A percentile compares a stretch with the other conserved stretches of the same genome.
Conservation (phyloP, 2,888 invertebrate species). For the Orthonevra nobilis region DNA sequence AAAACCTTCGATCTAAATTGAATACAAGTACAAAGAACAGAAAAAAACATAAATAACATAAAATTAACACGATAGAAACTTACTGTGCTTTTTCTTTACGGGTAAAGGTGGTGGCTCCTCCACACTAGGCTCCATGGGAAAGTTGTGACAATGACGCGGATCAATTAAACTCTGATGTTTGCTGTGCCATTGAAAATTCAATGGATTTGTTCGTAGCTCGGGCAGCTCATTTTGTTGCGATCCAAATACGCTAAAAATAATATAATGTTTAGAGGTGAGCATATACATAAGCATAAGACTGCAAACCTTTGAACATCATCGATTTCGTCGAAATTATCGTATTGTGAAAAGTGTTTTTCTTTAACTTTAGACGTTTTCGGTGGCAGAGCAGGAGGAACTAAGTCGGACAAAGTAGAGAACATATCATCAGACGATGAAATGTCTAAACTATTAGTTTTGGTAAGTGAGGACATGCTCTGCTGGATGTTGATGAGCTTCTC, state of each 20-base stretch:
- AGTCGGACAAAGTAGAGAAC: slow-evolving; percentile 61
- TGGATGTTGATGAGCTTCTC: slow-evolving; percentile 72
- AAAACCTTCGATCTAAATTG: slow-evolving; percentile 66
- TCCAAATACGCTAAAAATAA: slow-evolving; percentile 70
- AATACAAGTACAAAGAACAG: slow-evolving; percentile 55
- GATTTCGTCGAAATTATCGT: slow-evolving; percentile 85
- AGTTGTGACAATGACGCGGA: slow-evolving; percentile 71
- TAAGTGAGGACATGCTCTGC: slow-evolving; percentile 71
- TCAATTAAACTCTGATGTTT: slow-evolving; percentile 80
- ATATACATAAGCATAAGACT: no score
- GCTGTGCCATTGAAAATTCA: slow-evolving; percentile 77
- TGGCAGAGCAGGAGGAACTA: slow-evolving; percentile 83
- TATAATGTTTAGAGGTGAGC: no score
- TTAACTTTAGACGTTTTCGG: slow-evolving; percentile 82
- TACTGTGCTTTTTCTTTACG: slow-evolving; percentile 96
- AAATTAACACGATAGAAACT: slow-evolving; percentile 81
- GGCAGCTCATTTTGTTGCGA: slow-evolving; percentile 78
- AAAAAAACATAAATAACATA: slow-evolving; percentile 74
- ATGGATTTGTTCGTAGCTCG: slow-evolving; percentile 75
- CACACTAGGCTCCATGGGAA: slow-evolving; percentile 78
- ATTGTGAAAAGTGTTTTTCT: slow-evolving; percentile 85
- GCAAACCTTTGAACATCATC: slow-evolving; percentile 80
- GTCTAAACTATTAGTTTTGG: slow-evolving; percentile 73
- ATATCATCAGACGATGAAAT: slow-evolving; percentile 71
- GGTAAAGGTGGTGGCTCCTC: slow-evolving; percentile 94